phyloP scores from a whole-genome alignment of 2,888 invertebrate genomes.

The Eupithecia centaureata region DNA sequence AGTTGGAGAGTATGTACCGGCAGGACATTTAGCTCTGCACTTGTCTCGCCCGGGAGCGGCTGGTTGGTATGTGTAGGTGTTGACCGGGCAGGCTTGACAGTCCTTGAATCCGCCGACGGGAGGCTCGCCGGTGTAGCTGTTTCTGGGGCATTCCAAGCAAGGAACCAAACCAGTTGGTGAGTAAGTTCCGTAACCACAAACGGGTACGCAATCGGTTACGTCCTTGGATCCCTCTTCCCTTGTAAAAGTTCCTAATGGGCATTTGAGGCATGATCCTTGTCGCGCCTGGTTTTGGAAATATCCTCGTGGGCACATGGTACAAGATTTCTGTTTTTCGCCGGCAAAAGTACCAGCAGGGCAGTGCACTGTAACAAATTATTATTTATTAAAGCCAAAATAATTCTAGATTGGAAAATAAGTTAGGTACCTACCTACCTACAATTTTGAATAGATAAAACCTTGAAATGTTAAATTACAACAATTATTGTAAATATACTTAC shows the following conservation, averaged over 20 bases:
- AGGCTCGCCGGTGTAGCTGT: conserved; percentile 94
- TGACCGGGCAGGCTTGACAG: conserved; percentile 95
- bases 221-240: conserved; percentile 95
- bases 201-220: conserved; percentile 93
- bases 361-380: conserved; percentile 85
- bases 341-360: conserved; percentile 99
- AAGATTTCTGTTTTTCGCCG: conserved; percentile 94
- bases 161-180: conserved; percentile 97
- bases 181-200: conserved; percentile 98
- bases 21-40: conserved; percentile 94
- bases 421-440: too few species aligned
- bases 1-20: conserved; percentile 96
- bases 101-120: conserved; percentile 96
- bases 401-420: too few species aligned
- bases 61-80: conserved; percentile 95
- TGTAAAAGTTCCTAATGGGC: conserved; percentile 97
- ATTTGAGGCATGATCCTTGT: conserved; percentile 94
- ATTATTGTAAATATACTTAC: conserved; percentile 81
- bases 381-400: too few species aligned
- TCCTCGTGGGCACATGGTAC: conserved; percentile 95
- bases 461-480: background rate
- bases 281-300: conserved; percentile 96
- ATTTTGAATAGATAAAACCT: too few species aligned
- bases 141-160: conserved; percentile 96
- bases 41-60: conserved; percentile 92